Base-by-base conservation (phyloP, 2,888 invertebrate species). In the Leucophenga maculata region DNA sequence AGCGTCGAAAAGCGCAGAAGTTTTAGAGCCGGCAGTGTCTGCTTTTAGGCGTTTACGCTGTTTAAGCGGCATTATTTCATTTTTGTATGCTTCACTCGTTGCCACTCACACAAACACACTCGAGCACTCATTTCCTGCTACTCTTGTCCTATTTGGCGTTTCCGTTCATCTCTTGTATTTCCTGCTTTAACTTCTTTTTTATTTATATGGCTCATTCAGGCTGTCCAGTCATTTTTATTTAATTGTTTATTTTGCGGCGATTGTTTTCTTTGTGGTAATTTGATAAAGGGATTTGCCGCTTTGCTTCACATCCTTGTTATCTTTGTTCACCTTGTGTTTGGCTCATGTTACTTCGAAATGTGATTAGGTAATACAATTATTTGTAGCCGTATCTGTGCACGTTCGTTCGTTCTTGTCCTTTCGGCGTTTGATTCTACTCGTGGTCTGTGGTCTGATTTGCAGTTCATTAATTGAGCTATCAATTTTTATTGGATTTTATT, bases 241-340 rank as follows among this genome's bases (percentile, higher is more conserved):
- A 85, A 84, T 82, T 84, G 83, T 85, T 83, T 85, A 75, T 75
- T 75, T 75, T 82, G 76, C 70, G 75, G 73, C 75, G 75, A 76
- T 83, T 83, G 77, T 83, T 81, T 85, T 75, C 72, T 67, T 65
- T 72, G 76, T 75, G 75, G 77, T 77, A 75, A 77, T 76, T 80
- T 75, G 73, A 75, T 78, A 72, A 68, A 73, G 72, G 72, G 72
- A 74, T 68, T 72, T 68, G 57, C 62, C 64, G 65, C 55, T 11
- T n/a, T 57, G 20, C 26, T 26, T 26, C 26, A 26, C 31, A 39
- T 39, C 39, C 39, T 39, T 39, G 11, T 39, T 39, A 1, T 39
- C 1, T 6, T 50, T 18, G 50, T 18, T 50, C 8, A 4, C 50
- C 50, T 8, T 4, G 31, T 32, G 32, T n/a, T 32, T 14, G 16